phyloP scores from a whole-genome alignment of 2,113 vertebrate genomes.

The Limanda limanda region DNA sequence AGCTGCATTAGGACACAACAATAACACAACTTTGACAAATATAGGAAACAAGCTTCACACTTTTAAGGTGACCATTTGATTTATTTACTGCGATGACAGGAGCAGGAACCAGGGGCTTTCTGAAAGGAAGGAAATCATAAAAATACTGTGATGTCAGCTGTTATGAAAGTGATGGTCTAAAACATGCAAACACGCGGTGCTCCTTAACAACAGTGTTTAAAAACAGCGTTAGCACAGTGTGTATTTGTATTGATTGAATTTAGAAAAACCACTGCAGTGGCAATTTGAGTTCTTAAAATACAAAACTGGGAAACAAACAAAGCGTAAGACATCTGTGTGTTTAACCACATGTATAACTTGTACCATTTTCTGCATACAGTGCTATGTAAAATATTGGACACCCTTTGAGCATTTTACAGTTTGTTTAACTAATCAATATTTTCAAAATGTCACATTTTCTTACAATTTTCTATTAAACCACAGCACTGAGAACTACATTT shows the following conservation, averaged over 20 bases:
- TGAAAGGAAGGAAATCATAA: neutral
- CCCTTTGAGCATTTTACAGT: constrained; percentile 14
- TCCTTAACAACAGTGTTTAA: neutral
- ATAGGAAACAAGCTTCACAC: neutral
- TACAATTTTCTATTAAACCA: neutral
- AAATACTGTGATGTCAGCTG: neutral
- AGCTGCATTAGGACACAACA: neutral
- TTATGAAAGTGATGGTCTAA: neutral
- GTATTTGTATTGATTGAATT: neutral
- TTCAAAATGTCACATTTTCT: neutral
- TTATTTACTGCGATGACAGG: neutral
- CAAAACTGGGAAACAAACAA: neutral
- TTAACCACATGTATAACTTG: neutral
- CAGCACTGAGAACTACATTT: neutral
- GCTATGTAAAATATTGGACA: constrained; percentile 19
- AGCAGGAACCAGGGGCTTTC: too few relatives aligned
- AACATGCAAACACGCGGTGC: constrained; percentile 17
- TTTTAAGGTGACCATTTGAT: neutral
- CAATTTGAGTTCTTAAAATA: neutral
- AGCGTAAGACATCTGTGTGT: neutral
- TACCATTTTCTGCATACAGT: neutral
- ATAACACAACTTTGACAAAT: neutral
- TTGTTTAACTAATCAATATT: neutral
- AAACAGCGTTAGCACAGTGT: neutral
- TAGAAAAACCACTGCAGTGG: neutral